Conservation (phyloP, 2,797 vertebrate genomes). For the Liparis tanakae region DNA sequence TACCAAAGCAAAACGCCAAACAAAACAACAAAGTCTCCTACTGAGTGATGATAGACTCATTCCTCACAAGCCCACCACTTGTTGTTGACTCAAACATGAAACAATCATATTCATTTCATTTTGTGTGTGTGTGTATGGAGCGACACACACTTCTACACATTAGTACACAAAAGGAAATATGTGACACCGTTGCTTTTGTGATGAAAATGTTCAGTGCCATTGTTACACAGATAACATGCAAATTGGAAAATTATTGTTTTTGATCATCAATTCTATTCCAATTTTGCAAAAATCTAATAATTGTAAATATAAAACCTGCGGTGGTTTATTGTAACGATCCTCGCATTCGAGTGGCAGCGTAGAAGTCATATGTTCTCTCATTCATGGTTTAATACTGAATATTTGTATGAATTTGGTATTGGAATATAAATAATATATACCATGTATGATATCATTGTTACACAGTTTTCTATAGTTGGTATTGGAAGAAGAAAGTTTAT, state of each 20-base stretch:
- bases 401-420: neutral
- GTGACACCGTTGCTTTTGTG: neutral
- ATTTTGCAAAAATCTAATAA: neutral
- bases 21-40: neutral
- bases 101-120: neutral
- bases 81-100: constrained; percentile 14
- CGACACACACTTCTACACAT: too few relatives aligned
- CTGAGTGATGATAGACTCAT: constrained; percentile 3
- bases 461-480: neutral
- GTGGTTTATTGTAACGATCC: too few relatives aligned
- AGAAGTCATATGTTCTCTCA: too few relatives aligned
- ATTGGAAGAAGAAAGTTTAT: neutral
- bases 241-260: neutral
- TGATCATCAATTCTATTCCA: neutral
- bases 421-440: neutral
- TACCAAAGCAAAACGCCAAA: neutral
- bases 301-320: neutral
- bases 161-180: neutral
- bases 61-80: constrained; percentile 18
- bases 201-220: neutral
- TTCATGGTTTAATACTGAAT: neutral
- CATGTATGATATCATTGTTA: too few relatives aligned
- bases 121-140: neutral
- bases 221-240: neutral
- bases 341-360: too few relatives aligned